Conservation (phyloP, 2,113 vertebrate species). For the Eclectus roratus region DNA sequence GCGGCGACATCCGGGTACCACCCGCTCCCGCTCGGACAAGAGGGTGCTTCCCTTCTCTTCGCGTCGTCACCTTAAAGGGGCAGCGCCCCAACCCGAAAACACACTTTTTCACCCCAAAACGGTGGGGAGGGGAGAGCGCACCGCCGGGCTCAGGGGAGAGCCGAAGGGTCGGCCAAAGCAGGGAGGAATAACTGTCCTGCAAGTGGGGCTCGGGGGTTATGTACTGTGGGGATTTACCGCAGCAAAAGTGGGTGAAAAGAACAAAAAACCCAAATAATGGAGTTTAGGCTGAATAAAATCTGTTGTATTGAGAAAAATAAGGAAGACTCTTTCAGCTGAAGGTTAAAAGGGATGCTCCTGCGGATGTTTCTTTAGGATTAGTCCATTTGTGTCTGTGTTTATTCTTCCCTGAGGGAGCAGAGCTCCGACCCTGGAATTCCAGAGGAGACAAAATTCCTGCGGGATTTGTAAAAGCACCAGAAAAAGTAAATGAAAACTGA, state of each 20-base stretch:
- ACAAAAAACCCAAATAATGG: neutral
- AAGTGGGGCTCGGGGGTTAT: neutral
- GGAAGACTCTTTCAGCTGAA: neutral
- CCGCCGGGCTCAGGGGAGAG: too few species aligned
- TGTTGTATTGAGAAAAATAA: neutral
- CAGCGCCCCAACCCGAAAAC: neutral
- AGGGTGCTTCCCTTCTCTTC: fast-evolving
- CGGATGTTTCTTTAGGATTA: neutral
- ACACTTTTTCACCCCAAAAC: neutral
- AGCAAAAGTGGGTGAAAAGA: neutral
- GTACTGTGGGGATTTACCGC: neutral
- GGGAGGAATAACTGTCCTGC: neutral
- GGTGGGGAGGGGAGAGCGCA: neutral
- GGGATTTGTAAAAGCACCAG: neutral
- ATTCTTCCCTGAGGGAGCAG: neutral
- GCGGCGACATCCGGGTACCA: neutral
- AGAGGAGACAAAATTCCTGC: neutral
- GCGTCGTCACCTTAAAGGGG: neutral
- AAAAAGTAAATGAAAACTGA: neutral
- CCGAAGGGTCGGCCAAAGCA: neutral
- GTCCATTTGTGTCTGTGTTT: neutral
- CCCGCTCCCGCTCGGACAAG: too few species aligned
- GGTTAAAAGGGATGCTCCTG: neutral
- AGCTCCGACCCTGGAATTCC: neutral
- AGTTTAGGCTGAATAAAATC: neutral